phyloP scores from a whole-genome alignment of 1,140 invertebrate genomes.

The Cydia strobilella region DNA sequence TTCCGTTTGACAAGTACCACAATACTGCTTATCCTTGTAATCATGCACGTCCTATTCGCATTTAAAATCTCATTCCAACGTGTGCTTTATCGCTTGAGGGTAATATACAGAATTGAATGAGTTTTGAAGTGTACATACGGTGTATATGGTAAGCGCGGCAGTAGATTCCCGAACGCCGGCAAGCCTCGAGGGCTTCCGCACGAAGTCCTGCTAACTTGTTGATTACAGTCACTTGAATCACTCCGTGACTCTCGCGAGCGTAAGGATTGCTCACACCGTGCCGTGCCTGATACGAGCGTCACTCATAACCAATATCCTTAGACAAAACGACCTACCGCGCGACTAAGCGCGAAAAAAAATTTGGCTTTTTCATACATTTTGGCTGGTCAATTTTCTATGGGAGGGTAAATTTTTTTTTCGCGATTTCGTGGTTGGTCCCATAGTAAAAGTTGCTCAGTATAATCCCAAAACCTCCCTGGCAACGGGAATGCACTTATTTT shows the following conservation, averaged over 20 bases:
- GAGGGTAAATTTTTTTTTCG: no score
- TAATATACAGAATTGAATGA: neutral
- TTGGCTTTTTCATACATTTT: no score
- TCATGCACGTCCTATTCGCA: neutral
- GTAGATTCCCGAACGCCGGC: constrained; percentile 1
- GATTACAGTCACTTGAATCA: constrained; percentile 21
- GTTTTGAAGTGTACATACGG: neutral
- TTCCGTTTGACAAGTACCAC: neutral
- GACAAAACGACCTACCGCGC: no score
- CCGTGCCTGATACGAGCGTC: no score
- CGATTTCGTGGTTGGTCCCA: no score
- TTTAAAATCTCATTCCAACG: neutral
- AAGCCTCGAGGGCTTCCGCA: constrained; percentile 21
- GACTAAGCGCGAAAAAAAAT: no score
- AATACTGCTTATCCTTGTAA: neutral
- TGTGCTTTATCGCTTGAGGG: neutral
- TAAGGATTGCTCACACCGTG: neutral
- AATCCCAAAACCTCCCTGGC: no score
- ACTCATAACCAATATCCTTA: no score
- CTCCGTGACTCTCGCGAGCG: neutral
- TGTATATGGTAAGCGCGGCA: neutral
- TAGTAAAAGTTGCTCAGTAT: no score
- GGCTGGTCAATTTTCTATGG: no score
- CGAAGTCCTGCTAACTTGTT: constrained; percentile 29
- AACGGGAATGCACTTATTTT: no score